Evolutionary conservation across 2,888 invertebrate species (phyloP).

Genomic region (Habroteleia sp.): DNA sequence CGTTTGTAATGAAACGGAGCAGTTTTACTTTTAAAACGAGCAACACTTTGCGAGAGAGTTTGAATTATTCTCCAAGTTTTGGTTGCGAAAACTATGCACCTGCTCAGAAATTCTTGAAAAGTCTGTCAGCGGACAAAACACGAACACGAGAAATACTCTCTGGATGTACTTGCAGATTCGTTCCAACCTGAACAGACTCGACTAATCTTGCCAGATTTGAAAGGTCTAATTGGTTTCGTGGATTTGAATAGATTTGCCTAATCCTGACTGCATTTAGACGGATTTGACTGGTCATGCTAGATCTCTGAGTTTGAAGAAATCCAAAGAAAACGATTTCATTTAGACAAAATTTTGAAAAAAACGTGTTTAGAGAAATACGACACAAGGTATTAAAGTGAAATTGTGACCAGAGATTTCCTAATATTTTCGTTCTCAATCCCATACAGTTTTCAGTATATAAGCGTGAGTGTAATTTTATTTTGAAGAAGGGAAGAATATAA

Average conservation of each 20-base stretch:
- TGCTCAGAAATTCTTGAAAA: constrained; percentile 19
- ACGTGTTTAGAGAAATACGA: too few species aligned
- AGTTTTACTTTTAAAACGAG: constrained; percentile 33
- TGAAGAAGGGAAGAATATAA: constrained; percentile 19
- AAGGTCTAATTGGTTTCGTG: constrained; percentile 21
- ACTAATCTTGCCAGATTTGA: constrained; percentile 12
- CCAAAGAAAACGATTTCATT: not conserved
- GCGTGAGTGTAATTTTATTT: constrained; percentile 8
- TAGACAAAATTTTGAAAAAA: too few species aligned
- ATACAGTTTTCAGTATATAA: too few species aligned
- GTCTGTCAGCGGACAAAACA: constrained; percentile 2
- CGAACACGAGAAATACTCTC: not conserved
- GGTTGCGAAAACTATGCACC: constrained; percentile 23
- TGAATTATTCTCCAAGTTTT: constrained; percentile 43
- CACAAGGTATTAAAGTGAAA: too few species aligned
- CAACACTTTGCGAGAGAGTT: constrained; percentile 16
- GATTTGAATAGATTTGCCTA: constrained; percentile 30
- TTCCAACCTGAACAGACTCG: not conserved
- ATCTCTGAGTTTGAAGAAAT: constrained; percentile 6
- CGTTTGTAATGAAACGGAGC: constrained; percentile 35
- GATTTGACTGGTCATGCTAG: not conserved
- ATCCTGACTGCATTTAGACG: constrained; percentile 21
- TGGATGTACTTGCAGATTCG: constrained; percentile 1
- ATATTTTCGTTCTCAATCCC: too few species aligned
- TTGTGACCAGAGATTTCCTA: too few species aligned